A percentile compares a stretch with the other conserved stretches of the same genome.
These are phyloP conservation scores for Tribolium freemani DNA, from an alignment of 2,888 invertebrate genomes.

Conservation along the genomic window DNA sequence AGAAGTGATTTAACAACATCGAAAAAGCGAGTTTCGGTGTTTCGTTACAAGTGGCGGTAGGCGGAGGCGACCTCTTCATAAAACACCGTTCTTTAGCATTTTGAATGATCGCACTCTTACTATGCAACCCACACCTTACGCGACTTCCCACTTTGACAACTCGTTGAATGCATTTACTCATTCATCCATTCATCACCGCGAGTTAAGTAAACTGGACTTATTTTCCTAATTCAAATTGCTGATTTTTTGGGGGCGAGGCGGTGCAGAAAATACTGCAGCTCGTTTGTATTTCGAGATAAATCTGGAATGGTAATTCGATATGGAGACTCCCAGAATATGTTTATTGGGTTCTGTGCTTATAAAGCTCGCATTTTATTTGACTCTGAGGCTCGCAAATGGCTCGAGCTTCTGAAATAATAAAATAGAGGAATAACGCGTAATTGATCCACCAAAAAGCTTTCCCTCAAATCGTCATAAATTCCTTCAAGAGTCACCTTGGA, in stretches of 20 bases:
- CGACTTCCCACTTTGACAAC: slow-evolving; percentile 40
- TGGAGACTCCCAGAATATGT: slow-evolving; percentile 19
- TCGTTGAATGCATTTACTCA: slow-evolving; percentile 37
- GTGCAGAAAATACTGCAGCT: background rate
- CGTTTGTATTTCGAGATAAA: slow-evolving; percentile 20
- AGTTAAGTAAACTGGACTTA: background rate
- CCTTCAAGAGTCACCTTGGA: background rate
- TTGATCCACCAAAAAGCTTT: background rate
- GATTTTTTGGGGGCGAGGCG: background rate
- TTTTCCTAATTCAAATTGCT: background rate
- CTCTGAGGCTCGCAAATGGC: slow-evolving; percentile 1
- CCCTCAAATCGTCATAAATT: background rate
- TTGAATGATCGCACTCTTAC: slow-evolving; percentile 40
- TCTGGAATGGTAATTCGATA: slow-evolving; percentile 27
- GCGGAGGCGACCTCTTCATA: slow-evolving; percentile 41
- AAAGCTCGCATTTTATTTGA: slow-evolving; percentile 19
- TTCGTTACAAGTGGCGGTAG: slow-evolving; percentile 35
- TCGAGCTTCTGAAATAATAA: slow-evolving; percentile 2
- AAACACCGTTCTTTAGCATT: slow-evolving; percentile 36
- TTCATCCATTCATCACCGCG: slow-evolving; percentile 32
- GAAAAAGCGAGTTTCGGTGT: slow-evolving; percentile 41
- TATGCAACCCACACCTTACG: slow-evolving; percentile 39
- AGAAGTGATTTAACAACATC: slow-evolving; percentile 39
- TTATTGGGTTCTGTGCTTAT: slow-evolving; percentile 18
- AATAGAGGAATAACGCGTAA: background rate